These are phyloP conservation scores for Bellardia pandia DNA, from an alignment of 2,888 invertebrate genomes.

Conservation along the genomic window DNA sequence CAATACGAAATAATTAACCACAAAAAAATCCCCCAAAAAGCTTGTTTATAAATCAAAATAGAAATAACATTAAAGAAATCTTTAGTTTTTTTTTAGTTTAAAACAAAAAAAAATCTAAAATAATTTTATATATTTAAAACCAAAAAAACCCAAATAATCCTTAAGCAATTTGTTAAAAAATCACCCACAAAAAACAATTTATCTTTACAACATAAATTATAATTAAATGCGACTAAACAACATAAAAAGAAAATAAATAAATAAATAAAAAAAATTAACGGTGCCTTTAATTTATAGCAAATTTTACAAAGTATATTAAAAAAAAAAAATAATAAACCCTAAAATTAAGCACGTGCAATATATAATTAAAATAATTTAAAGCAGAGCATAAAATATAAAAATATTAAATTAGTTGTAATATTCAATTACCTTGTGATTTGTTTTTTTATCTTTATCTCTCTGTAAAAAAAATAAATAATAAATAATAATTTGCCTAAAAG, in stretches of 20 bases:
- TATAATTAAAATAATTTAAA: conserved; percentile 44
- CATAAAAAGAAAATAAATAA: conserved; percentile 12
- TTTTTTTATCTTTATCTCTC: conserved; percentile 14
- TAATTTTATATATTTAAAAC: background rate
- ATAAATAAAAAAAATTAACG: conserved; percentile 41
- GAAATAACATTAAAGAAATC: conserved; percentile 21
- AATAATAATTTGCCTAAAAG: conserved; percentile 29
- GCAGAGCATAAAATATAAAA: conserved; percentile 1
- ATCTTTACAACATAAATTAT: conserved; percentile 6
- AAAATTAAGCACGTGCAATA: conserved; percentile 60
- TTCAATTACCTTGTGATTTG: conserved; percentile 60
- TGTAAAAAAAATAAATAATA: conserved; percentile 25
- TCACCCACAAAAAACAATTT: conserved; percentile 3
- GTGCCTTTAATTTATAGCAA: conserved; percentile 76
- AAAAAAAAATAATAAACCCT: conserved; percentile 22
- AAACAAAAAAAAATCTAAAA: conserved; percentile 21
- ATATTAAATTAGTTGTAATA: conserved; percentile 40
- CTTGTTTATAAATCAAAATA: conserved; percentile 35
- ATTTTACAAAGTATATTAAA: conserved; percentile 66
- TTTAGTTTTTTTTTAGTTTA: conserved; percentile 29
- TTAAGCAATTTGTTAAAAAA: conserved; percentile 45
- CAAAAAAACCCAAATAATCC: conserved; percentile 12
- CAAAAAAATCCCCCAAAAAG: conserved; percentile 7
- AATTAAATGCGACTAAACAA: conserved; percentile 24
- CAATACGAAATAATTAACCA: conserved; percentile 18